Conservation (phyloP, 2,888 invertebrate species). For the Himalopsyche tibetana region DNA sequence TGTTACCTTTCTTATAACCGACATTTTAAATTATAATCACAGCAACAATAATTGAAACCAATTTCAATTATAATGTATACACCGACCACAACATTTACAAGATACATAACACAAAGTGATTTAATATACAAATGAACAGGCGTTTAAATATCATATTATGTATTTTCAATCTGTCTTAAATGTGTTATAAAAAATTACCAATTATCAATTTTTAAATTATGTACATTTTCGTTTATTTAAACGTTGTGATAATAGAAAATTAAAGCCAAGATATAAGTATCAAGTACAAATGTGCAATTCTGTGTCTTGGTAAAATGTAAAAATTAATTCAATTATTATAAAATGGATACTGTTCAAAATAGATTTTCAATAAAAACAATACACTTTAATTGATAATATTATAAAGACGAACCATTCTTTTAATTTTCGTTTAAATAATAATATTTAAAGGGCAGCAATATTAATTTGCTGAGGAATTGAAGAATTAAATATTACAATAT, state of each 20-base stretch:
- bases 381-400: too few species aligned
- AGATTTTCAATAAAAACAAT: too few species aligned
- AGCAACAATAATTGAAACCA: slow-evolving; percentile 54
- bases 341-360: too few species aligned
- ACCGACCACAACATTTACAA: slow-evolving; percentile 61
- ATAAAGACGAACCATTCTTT: too few species aligned
- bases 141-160: slow-evolving; percentile 65
- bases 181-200: slow-evolving; percentile 55
- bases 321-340: not conserved
- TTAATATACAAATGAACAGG: slow-evolving; percentile 68
- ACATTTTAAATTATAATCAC: slow-evolving; percentile 59
- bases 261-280: slow-evolving; percentile 62
- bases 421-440: too few species aligned
- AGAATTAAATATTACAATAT: not conserved
- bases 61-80: slow-evolving; percentile 55
- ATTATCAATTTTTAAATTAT: not conserved
- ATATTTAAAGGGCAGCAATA: too few species aligned
- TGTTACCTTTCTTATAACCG: slow-evolving; percentile 21
- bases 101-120: slow-evolving; percentile 41
- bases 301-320: slow-evolving; percentile 66
- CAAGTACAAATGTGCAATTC: slow-evolving; percentile 67
- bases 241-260: slow-evolving; percentile 59
- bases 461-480: too few species aligned
- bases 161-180: slow-evolving; percentile 51
- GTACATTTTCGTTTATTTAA: slow-evolving; percentile 11